Evolutionary conservation across 2,797 vertebrate species (phyloP), one percentile per base, ranked within the genome.

Genomic region (Protonibea diacanthus): DNA sequence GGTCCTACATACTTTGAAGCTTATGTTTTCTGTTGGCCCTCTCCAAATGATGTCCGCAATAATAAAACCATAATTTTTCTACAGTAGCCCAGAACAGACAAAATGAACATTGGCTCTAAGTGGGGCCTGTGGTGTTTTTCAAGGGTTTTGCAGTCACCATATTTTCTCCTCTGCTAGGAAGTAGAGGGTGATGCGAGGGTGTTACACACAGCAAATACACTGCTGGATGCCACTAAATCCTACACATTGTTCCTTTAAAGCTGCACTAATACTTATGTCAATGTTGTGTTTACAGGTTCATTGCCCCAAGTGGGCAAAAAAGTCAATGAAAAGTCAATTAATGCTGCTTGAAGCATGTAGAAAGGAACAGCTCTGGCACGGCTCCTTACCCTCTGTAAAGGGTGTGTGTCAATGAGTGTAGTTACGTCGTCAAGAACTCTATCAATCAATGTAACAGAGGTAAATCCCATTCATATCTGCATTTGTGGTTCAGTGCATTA

Each of bases 291-390:
- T 40, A 52, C 6, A 55, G 14, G 63, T 27, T 56, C 29, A 55
- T 42, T 78, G 58, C 76, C 64, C 55, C 33, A 45, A 53, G 63
- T 78, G 76, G 75, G 6, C 56, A 71, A 3, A 49, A 15, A 38
- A 56, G 33, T 20, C 11, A 21, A 63, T 38, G 21, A 49, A 48
- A 56, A 52, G 20, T 25, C 25, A 29, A 65, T 48, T 20, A 51
- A 57, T 52, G 38, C 2, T 45, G 13, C 21, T 62, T 13, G 45
- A 18, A 45, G 13, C 15, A n/a, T 51, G 21, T 5, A 13, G 8
- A 23, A 74, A 33, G 21, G 15, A 49, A 47, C 5, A 64, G 10
- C 52, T 52, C 18, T 71, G 65, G 25, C 38, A 33, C 3, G 3
- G 45, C 51, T 66, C 55, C 6, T 14, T 27, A 44, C 3, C 17